These are phyloP conservation scores for Bombyx huttoni DNA, from an alignment of 2,888 invertebrate species.

Conservation along the genomic window DNA sequence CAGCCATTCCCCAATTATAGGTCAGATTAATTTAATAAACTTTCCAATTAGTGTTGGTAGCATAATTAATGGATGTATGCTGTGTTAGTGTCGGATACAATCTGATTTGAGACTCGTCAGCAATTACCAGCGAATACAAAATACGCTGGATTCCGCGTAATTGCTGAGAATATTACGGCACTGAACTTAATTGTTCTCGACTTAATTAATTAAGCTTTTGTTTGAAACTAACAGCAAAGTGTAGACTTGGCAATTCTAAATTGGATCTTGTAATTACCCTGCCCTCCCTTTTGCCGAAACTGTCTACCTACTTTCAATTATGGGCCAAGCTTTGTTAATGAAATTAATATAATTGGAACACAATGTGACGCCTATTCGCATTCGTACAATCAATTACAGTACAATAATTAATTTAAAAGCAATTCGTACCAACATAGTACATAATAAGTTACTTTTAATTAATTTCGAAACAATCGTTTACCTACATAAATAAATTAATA, in stretches of 20 bases:
- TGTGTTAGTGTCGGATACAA: conserved; percentile 62
- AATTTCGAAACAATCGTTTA: background rate
- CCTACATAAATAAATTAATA: background rate
- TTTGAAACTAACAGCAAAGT: conserved; percentile 73
- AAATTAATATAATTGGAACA: conserved; percentile 65
- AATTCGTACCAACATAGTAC: conserved; percentile 16
- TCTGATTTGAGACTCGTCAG: conserved; percentile 58
- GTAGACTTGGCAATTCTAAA: conserved; percentile 73
- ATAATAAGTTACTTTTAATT: conserved; percentile 1
- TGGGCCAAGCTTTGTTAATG: conserved; percentile 64
- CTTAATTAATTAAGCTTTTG: conserved; percentile 74
- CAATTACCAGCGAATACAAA: conserved; percentile 65
- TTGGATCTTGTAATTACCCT: conserved; percentile 73
- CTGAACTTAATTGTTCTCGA: conserved; percentile 72
- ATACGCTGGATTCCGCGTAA: conserved; percentile 68
- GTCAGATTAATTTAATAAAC: conserved; percentile 56
- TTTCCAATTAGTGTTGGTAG: conserved; percentile 60
- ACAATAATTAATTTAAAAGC: conserved; percentile 38
- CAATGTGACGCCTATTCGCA: conserved; percentile 44
- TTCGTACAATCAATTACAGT: conserved; percentile 33
- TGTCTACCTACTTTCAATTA: conserved; percentile 71
- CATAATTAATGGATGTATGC: conserved; percentile 61
- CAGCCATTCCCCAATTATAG: background rate
- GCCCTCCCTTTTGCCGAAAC: conserved; percentile 64
- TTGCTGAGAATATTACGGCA: conserved; percentile 71